A percentile compares a stretch with the other conserved stretches of the same genome.
These are phyloP conservation scores for Thysanoteuthis rhombus DNA, from an alignment of 2,888 invertebrate species.

Conservation along the genomic window DNA sequence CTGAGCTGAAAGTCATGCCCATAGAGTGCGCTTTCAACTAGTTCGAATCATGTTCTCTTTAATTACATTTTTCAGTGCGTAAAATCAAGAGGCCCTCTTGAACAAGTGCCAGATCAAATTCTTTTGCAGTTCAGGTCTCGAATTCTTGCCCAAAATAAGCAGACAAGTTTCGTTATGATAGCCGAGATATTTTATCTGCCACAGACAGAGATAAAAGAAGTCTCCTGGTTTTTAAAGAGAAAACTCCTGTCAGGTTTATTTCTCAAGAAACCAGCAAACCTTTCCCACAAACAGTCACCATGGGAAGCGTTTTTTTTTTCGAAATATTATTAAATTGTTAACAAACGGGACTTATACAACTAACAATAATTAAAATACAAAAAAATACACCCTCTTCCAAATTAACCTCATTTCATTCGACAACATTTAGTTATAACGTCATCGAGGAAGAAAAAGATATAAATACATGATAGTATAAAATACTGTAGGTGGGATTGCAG, in stretches of 20 bases:
- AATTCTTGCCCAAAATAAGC: not conserved
- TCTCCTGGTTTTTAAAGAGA: not conserved
- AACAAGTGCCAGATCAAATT: not conserved
- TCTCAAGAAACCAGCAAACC: not conserved
- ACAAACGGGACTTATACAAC: not conserved
- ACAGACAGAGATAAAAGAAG: not conserved
- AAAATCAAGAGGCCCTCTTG: not conserved
- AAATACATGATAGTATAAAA: too few relatives aligned
- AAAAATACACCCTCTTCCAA: too few relatives aligned
- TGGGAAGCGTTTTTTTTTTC: not conserved
- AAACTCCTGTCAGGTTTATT: not conserved
- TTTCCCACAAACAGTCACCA: not conserved
- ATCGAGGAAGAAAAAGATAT: too few relatives aligned
- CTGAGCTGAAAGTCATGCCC: too few relatives aligned
- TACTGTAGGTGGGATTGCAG: too few relatives aligned
- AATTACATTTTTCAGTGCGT: not conserved
- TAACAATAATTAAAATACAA: not conserved
- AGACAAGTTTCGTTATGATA: not conserved
- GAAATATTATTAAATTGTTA: not conserved
- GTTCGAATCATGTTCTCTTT: not conserved
- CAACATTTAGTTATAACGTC: too few relatives aligned
- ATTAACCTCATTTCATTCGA: too few relatives aligned
- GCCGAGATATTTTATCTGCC: constrained; percentile 12
- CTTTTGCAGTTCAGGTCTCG: not conserved
- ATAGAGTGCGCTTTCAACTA: too few relatives aligned